phyloP scores from a whole-genome alignment of 2,888 invertebrate genomes.

The Ectemnius cavifrons region DNA sequence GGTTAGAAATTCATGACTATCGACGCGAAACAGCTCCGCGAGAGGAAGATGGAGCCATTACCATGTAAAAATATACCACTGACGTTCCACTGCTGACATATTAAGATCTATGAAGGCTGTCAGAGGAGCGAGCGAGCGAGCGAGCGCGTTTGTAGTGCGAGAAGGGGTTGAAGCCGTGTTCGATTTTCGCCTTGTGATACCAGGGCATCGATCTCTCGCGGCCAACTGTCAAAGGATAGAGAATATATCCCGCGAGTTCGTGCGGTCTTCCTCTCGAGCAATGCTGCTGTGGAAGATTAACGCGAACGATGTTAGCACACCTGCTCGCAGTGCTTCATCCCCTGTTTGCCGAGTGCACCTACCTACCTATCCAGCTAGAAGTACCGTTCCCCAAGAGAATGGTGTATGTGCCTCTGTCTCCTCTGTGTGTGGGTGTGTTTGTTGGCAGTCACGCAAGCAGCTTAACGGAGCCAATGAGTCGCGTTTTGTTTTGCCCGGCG shows the following conservation, averaged over 20 bases:
- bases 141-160: no score
- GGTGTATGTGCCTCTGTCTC: no score
- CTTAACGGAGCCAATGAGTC: constrained; percentile 30
- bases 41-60: neutral
- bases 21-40: constrained; percentile 24
- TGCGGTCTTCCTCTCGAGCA: constrained; percentile 46
- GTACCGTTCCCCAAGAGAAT: no score
- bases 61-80: constrained; percentile 2
- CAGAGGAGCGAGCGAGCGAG: no score
- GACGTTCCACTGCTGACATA: neutral
- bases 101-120: constrained; percentile 2
- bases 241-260: constrained; percentile 55
- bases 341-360: constrained; percentile 33
- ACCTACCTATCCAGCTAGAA: no score
- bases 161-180: constrained; percentile 10
- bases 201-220: constrained; percentile 42
- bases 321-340: constrained; percentile 58
- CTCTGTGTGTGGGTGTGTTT: no score
- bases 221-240: constrained; percentile 66
- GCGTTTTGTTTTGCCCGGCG: constrained; percentile 27
- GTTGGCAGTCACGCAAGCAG: no score
- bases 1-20: constrained; percentile 46
- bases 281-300: constrained; percentile 70
- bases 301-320: constrained; percentile 72
- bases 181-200: constrained; percentile 11